phyloP scores from a whole-genome alignment of 2,113 vertebrate genomes.

The Toxotes chatareus region DNA sequence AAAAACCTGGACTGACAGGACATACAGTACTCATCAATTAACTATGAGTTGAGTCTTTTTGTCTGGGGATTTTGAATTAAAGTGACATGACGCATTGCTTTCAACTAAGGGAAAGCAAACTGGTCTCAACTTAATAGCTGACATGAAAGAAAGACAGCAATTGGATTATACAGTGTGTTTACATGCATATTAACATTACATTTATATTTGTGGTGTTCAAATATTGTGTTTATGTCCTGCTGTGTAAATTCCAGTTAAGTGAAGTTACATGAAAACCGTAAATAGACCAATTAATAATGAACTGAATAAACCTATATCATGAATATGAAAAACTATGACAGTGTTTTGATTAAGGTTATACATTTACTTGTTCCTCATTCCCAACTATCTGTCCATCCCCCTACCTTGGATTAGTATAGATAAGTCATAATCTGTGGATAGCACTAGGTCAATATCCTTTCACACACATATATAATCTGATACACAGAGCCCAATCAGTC shows the following conservation, averaged over 20 bases:
- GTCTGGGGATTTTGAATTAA: neutral
- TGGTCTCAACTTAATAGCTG: neutral
- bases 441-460: conserved; percentile 63
- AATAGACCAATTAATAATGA: neutral
- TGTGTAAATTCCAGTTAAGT: neutral
- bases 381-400: conserved; percentile 24
- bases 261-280: neutral
- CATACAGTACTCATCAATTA: neutral
- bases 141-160: neutral
- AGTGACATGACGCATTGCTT: neutral
- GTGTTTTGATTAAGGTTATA: neutral
- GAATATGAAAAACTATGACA: neutral
- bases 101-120: neutral
- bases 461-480: conserved; percentile 62
- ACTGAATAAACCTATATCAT: neutral
- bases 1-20: conserved; percentile 7
- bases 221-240: neutral
- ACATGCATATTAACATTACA: neutral
- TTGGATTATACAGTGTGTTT: neutral
- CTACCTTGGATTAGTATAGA: conserved; percentile 73
- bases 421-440: conserved; percentile 74
- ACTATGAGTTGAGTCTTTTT: conserved; percentile 4
- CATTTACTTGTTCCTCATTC: neutral
- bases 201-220: neutral
- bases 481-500: conserved; percentile 42